These are phyloP conservation scores for Drosophila ercepeae DNA, from an alignment of 1,140 invertebrate genomes.

Conservation along the genomic window DNA sequence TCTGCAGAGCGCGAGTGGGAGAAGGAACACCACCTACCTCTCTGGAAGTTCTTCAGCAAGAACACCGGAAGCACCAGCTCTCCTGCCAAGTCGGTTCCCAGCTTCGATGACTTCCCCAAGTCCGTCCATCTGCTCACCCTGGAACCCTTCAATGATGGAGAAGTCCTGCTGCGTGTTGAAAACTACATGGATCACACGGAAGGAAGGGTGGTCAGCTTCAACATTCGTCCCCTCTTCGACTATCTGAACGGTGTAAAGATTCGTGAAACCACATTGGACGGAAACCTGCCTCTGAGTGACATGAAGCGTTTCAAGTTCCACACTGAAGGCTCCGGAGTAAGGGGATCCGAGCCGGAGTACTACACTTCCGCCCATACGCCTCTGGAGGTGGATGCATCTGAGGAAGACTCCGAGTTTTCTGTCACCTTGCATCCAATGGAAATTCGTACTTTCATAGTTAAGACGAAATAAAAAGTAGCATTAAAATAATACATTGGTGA, in stretches of 20 bases:
- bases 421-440: constrained; percentile 70
- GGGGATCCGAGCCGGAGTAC: constrained; percentile 22
- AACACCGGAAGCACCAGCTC: constrained; percentile 77
- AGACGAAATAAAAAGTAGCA: constrained; percentile 3
- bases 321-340: constrained; percentile 44
- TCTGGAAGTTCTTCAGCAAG: constrained; percentile 76
- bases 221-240: constrained; percentile 63
- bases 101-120: constrained; percentile 84
- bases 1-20: constrained; percentile 50
- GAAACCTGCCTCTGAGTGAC: constrained; percentile 60
- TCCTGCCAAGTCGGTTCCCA: constrained; percentile 34
- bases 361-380: constrained; percentile 37
- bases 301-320: constrained; percentile 70
- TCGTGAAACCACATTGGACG: constrained; percentile 73
- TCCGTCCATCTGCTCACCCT: constrained; percentile 94
- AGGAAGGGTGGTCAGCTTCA: constrained; percentile 85
- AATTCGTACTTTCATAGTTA: constrained; percentile 74
- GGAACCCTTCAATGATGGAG: constrained; percentile 90
- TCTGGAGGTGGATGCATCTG: constrained; percentile 5
- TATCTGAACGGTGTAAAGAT: constrained; percentile 49
- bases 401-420: constrained; percentile 60
- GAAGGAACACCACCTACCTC: constrained; percentile 65
- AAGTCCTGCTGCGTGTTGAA: constrained; percentile 92
- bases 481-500: background rate
- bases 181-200: constrained; percentile 93